These are phyloP conservation scores for Apodemia hepburni DNA, from an alignment of 2,888 invertebrate genomes.

Conservation along the genomic window DNA sequence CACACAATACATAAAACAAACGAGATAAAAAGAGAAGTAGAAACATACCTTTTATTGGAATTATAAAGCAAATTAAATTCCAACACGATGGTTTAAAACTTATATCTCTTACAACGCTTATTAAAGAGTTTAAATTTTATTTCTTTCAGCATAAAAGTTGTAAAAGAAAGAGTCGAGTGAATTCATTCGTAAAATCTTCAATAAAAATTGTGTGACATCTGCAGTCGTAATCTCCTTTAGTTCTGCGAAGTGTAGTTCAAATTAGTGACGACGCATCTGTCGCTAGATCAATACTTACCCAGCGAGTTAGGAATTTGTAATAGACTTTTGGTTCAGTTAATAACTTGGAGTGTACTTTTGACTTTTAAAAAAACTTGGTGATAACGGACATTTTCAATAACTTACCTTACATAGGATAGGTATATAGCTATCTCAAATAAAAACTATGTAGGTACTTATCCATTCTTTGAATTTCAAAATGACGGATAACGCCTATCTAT, in stretches of 20 bases:
- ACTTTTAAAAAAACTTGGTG: background rate
- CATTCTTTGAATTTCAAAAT: too few relatives aligned
- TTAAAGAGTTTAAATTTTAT: slow-evolving; percentile 2
- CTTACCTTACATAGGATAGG: too few relatives aligned
- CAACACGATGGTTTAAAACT: too few relatives aligned
- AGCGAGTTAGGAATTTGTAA: slow-evolving; percentile 23
- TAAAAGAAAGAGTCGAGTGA: background rate
- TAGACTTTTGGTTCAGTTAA: slow-evolving; percentile 4
- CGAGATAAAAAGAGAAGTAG: too few relatives aligned
- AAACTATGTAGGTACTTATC: too few relatives aligned
- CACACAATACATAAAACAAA: too few relatives aligned
- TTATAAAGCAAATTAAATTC: too few relatives aligned
- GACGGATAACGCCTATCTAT: too few relatives aligned
- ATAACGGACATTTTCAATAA: too few relatives aligned
- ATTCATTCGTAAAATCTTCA: slow-evolving; percentile 24
- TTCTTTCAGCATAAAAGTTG: background rate
- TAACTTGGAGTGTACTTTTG: background rate
- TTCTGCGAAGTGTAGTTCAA: slow-evolving; percentile 36
- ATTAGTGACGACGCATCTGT: slow-evolving; percentile 40
- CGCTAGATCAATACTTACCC: slow-evolving; percentile 32
- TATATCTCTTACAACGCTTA: too few relatives aligned
- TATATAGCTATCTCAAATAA: too few relatives aligned
- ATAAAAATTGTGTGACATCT: slow-evolving; percentile 36
- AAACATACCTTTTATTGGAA: too few relatives aligned
- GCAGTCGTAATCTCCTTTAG: slow-evolving; percentile 35